phyloP scores from a whole-genome alignment of 2,888 invertebrate genomes.

The Morpho helenor region DNA sequence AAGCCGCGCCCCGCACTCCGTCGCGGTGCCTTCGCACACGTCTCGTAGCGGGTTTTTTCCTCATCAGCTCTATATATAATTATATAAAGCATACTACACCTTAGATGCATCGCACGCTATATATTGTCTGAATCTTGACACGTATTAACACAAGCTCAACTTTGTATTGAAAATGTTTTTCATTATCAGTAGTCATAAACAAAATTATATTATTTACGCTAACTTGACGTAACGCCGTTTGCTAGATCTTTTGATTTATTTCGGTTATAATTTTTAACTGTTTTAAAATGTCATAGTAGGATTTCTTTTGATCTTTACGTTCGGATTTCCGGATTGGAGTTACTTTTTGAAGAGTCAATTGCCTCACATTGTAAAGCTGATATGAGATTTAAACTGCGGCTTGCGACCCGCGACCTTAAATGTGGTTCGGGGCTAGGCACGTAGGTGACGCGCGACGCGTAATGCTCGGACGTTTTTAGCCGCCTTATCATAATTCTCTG shows the following conservation, averaged over 20 bases:
- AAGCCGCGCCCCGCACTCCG: slow-evolving; percentile 73
- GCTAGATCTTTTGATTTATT: too few species aligned
- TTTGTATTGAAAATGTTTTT: slow-evolving; percentile 6
- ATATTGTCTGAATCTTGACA: slow-evolving; percentile 45
- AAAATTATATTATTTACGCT: too few species aligned
- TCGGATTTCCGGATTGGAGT: too few species aligned
- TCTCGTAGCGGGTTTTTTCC: slow-evolving; percentile 75
- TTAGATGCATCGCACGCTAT: slow-evolving; percentile 66
- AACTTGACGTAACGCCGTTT: too few species aligned
- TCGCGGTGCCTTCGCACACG: slow-evolving; percentile 52
- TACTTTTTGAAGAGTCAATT: slow-evolving; percentile 54
- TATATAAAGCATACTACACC: slow-evolving; percentile 52
- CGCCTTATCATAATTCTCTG: slow-evolving; percentile 8
- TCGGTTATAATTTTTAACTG: too few species aligned
- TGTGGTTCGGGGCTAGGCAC: slow-evolving; percentile 67
- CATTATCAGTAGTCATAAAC: too few species aligned
- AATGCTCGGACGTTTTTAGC: slow-evolving; percentile 20
- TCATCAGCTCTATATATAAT: slow-evolving; percentile 66
- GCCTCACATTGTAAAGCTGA: slow-evolving; percentile 75
- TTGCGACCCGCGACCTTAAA: slow-evolving; percentile 61
- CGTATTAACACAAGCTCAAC: slow-evolving; percentile 3
- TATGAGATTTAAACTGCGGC: slow-evolving; percentile 55
- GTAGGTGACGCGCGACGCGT: slow-evolving; percentile 43
- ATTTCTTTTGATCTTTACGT: too few species aligned
- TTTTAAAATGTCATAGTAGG: too few species aligned